Conservation (phyloP, 2,797 vertebrate genomes). For the Serranus cabrilla region DNA sequence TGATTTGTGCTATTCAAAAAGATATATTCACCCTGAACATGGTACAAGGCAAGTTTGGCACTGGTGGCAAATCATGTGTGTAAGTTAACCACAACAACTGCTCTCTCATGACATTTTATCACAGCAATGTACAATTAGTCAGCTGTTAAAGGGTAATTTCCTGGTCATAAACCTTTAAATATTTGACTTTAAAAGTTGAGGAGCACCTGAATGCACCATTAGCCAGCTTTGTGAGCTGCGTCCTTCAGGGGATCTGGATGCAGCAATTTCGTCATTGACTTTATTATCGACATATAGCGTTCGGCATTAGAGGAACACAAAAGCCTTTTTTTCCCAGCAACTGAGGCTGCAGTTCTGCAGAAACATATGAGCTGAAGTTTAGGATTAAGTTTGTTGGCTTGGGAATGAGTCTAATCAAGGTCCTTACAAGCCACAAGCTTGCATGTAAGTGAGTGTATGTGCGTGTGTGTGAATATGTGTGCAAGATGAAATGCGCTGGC, state of each 20-base stretch:
- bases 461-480: conserved; percentile 27
- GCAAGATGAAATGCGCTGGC: conserved; percentile 70
- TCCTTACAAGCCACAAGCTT: conserved; percentile 22
- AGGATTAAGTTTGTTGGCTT: conserved; percentile 28
- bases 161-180: conserved; percentile 41
- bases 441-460: neutral
- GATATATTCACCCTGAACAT: neutral
- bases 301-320: conserved; percentile 9
- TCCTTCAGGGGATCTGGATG: conserved; percentile 15
- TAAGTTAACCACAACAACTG: neutral
- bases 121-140: conserved; percentile 26
- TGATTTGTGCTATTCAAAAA: too few relatives aligned
- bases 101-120: conserved; percentile 10
- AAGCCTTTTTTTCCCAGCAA: neutral
- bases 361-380: conserved; percentile 9
- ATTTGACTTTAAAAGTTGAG: conserved; percentile 39
- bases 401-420: conserved; percentile 60
- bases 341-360: neutral
- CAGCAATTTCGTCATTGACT: conserved; percentile 23
- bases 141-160: conserved; percentile 26
- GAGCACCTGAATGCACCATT: conserved; percentile 44
- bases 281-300: conserved; percentile 24
- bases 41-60: neutral
- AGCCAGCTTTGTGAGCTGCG: conserved; percentile 30
- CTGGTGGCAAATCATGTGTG: neutral